Conservation (phyloP, 2,113 vertebrate species). For the Clarias macrocephalus region DNA sequence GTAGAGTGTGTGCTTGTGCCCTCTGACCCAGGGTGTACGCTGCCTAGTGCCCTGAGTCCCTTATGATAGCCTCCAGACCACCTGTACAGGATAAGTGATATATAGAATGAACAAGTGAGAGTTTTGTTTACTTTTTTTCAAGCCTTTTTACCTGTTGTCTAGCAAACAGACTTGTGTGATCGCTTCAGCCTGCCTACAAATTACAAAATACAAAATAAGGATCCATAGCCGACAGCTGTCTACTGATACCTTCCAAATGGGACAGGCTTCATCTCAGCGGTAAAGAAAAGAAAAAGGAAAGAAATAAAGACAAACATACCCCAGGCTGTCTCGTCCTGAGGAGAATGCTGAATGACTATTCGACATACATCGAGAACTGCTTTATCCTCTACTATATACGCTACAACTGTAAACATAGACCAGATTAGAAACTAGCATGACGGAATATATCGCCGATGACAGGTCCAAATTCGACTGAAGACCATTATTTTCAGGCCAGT, state of each 20-base stretch:
- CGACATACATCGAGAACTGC: background rate
- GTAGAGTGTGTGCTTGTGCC: no score
- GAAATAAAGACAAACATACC: background rate
- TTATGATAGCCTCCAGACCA: no score
- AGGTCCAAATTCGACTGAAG: background rate
- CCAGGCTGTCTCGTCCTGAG: background rate
- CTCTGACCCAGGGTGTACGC: no score
- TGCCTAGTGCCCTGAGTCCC: no score
- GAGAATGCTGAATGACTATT: background rate
- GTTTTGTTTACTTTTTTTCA: background rate
- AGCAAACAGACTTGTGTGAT: background rate
- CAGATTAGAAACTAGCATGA: background rate
- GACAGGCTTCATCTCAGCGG: background rate
- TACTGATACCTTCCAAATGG: conserved; percentile 16
- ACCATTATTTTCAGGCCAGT: conserved; percentile 17
- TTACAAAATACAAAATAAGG: background rate
- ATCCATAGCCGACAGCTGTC: conserved; percentile 12
- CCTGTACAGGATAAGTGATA: no score
- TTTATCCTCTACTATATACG: background rate
- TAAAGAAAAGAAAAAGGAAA: background rate
- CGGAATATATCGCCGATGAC: background rate
- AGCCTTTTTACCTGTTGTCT: background rate
- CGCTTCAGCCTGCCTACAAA: background rate
- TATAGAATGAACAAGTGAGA: background rate
- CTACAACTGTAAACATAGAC: background rate